Conservation (phyloP, 2,113 vertebrate genomes). For the Menidia beryllina region DNA sequence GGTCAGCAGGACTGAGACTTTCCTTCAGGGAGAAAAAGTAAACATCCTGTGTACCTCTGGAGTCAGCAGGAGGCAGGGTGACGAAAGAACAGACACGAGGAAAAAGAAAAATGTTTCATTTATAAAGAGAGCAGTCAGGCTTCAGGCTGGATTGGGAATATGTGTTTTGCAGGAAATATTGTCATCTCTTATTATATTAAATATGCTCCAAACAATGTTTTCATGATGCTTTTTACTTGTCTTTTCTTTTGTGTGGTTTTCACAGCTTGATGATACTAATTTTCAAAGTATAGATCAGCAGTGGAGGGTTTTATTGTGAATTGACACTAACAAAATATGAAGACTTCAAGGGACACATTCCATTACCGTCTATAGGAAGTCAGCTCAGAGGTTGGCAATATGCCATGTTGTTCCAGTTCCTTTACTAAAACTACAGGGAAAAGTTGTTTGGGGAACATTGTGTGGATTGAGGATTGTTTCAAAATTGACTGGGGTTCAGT, state of each 20-base stretch:
- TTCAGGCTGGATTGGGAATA: not conserved
- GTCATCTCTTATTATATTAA: not conserved
- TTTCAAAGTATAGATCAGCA: not conserved
- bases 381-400: not conserved
- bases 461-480: not conserved
- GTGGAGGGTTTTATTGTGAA: not conserved
- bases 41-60: conserved; percentile 72
- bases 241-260: not conserved
- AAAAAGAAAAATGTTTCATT: conserved; percentile 25
- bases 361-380: not conserved
- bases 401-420: not conserved
- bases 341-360: not conserved
- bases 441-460: not conserved
- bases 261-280: not conserved
- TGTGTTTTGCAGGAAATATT: not conserved
- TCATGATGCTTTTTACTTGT: not conserved
- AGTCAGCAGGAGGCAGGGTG: conserved; percentile 52
- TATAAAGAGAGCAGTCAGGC: not conserved
- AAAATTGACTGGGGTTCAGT: not conserved
- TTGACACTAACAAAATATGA: not conserved
- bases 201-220: not conserved
- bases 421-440: not conserved
- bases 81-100: conserved; percentile 24
- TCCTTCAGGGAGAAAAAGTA: conserved; percentile 64
- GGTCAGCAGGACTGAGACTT: conserved; percentile 75